Evolutionary conservation across 2,113 vertebrate genomes (phyloP).

Genomic region (Colius striatus): DNA sequence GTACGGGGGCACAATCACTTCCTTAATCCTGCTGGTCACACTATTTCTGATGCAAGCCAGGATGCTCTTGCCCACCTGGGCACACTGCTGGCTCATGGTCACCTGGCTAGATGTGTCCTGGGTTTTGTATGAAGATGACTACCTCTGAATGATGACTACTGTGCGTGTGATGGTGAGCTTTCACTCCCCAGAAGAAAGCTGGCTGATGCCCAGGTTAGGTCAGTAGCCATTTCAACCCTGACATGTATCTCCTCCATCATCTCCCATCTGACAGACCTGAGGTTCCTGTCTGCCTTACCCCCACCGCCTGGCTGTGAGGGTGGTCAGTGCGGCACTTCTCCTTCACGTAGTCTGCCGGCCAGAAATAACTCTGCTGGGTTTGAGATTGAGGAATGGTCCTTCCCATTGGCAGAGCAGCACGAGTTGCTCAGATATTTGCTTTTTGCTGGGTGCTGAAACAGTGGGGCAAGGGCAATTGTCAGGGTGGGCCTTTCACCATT

Average conservation of each 20-base stretch:
- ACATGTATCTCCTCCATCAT: not conserved
- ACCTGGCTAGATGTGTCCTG: not conserved
- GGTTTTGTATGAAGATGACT: not conserved
- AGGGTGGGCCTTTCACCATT: not conserved
- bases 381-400: not conserved
- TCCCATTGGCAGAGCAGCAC: not conserved
- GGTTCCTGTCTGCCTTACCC: constrained; percentile 17
- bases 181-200: not conserved
- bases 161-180: not conserved
- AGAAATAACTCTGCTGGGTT: constrained; percentile 49
- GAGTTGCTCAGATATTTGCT: not conserved
- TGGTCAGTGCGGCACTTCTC: constrained; percentile 32
- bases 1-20: too few relatives aligned
- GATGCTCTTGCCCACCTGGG: too few relatives aligned
- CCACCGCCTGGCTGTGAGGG: fast-evolving
- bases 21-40: too few relatives aligned
- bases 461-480: not conserved
- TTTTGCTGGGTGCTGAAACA: fast-evolving
- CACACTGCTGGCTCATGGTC: too few relatives aligned
- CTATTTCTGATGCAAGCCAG: too few relatives aligned
- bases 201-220: not conserved
- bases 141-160: not conserved
- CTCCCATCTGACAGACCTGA: constrained; percentile 5
- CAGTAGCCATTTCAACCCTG: not conserved
- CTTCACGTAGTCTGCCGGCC: not conserved